A percentile compares a stretch with the other conserved stretches of the same genome.
Conservation (phyloP, 2,888 invertebrate genomes). For the Yponomeuta cagnagella region DNA sequence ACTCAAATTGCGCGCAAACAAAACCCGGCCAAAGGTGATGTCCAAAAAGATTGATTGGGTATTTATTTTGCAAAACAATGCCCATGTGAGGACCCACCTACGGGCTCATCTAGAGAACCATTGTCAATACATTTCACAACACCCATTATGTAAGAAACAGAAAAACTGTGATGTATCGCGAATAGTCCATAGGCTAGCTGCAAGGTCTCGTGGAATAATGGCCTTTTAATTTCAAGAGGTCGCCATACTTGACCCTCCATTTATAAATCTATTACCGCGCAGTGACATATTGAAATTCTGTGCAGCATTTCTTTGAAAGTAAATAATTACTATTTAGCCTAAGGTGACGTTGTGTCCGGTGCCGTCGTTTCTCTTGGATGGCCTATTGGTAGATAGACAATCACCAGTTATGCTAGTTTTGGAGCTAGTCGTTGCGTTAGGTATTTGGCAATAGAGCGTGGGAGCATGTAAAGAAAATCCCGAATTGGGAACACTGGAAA, state of each 20-base stretch:
- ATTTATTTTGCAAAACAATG: conserved; percentile 10
- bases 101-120: not conserved
- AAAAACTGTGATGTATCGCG: conserved; percentile 5
- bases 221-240: conserved; percentile 34
- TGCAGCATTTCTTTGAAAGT: conserved; percentile 16
- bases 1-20: not conserved
- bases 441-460: too few species aligned
- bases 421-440: too few species aligned
- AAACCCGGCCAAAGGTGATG: not conserved
- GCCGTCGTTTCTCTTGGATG: not conserved
- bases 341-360: conserved; percentile 7
- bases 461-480: too few species aligned
- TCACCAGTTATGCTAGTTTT: too few species aligned
- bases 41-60: not conserved
- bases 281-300: conserved; percentile 18
- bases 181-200: not conserved
- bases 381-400: too few species aligned
- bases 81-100: not conserved
- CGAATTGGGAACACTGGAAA: too few species aligned
- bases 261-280: conserved; percentile 22
- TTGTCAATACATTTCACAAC: conserved; percentile 9
- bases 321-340: conserved; percentile 17
- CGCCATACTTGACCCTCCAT: conserved; percentile 28
- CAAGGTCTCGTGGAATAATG: conserved; percentile 18
- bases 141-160: not conserved